Percentiles rank a stretch among this genome's conserved stretches.
Conservation (phyloP, 2,888 invertebrate genomes). For the Tholera decimalis region DNA sequence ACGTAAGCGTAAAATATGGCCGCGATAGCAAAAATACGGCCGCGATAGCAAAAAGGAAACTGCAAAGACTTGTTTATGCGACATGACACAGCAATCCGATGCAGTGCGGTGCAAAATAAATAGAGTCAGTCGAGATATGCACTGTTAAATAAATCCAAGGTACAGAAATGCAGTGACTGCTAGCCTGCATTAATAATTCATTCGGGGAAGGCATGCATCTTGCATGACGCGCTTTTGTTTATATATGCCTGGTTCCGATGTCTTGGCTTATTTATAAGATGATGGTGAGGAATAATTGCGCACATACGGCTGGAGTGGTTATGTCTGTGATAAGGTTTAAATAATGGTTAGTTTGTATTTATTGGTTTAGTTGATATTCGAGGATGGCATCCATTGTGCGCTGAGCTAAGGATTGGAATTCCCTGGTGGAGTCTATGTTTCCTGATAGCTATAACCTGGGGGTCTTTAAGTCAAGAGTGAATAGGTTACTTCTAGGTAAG, state of each 20-base stretch:
- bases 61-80: conserved; percentile 58
- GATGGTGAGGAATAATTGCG: conserved; percentile 40
- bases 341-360: not conserved
- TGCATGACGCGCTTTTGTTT: conserved; percentile 72
- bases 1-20: conserved; percentile 48
- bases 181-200: conserved; percentile 72
- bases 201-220: conserved; percentile 69
- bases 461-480: too few species aligned
- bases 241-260: conserved; percentile 48
- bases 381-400: not conserved
- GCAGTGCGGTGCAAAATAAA: conserved; percentile 67
- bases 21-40: conserved; percentile 35
- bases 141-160: conserved; percentile 67
- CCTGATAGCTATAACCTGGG: too few species aligned
- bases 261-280: conserved; percentile 52
- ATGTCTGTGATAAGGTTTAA: conserved; percentile 16
- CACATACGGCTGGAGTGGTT: conserved; percentile 1
- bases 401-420: too few species aligned
- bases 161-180: conserved; percentile 69
- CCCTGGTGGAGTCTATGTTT: too few species aligned
- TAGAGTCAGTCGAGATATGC: conserved; percentile 50
- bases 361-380: not conserved
- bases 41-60: conserved; percentile 58
- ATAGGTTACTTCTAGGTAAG: too few species aligned
- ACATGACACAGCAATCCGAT: conserved; percentile 51